Evolutionary conservation across 2,797 vertebrate species (phyloP).

Genomic region (Lacerta viridis): DNA sequence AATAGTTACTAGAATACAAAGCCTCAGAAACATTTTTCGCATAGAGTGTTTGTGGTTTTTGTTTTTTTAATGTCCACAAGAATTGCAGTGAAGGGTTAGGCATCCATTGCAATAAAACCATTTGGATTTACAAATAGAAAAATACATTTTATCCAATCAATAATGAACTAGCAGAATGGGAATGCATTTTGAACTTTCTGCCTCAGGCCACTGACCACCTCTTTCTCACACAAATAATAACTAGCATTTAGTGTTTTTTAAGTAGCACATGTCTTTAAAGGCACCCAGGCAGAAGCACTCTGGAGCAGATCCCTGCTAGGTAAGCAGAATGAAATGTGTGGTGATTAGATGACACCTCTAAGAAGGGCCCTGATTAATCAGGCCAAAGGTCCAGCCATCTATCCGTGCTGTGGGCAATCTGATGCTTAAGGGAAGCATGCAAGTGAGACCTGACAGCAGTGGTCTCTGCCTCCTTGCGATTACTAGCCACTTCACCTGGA

Average conservation of each 20-base stretch:
- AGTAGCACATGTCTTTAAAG: not conserved
- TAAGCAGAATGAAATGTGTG: not conserved
- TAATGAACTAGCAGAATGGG: not conserved
- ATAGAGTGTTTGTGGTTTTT: not conserved
- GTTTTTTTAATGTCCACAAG: not conserved
- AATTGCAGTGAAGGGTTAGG: not conserved
- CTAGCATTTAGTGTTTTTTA: not conserved
- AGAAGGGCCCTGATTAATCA: not conserved
- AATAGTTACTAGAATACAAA: not conserved
- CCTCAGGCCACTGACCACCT: not conserved
- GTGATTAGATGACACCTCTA: not conserved
- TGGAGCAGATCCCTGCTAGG: not conserved
- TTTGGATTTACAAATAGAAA: slow-evolving; percentile 5
- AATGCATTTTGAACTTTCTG: not conserved
- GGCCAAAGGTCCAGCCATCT: no score
- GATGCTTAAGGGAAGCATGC: no score
- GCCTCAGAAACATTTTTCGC: not conserved
- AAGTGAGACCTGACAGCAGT: no score
- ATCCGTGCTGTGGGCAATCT: no score
- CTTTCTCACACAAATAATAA: not conserved
- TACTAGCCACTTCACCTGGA: no score
- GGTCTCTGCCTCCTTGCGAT: no score
- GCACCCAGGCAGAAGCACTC: not conserved
- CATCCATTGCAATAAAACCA: not conserved
- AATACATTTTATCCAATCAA: not conserved